Evolutionary conservation across 1,140 invertebrate species (phyloP).

Genomic region (Brachionus calyciflorus): DNA sequence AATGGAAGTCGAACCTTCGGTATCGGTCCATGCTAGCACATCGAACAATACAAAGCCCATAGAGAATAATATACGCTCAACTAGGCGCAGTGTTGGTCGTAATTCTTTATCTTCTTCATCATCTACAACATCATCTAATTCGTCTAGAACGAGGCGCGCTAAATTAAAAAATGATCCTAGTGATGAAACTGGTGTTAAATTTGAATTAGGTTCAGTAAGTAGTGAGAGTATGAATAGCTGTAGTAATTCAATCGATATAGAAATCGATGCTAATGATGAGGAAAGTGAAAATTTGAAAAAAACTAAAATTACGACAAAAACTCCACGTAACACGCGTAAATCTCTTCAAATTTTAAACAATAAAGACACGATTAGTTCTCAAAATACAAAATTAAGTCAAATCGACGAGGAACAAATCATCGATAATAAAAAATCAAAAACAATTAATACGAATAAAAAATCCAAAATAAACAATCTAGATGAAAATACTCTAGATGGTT

Average conservation of each 20-base stretch:
- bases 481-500: conserved; percentile 11
- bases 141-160: neutral
- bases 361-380: neutral
- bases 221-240: neutral
- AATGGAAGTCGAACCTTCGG: conserved; percentile 38
- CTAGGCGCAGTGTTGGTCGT: neutral
- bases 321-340: neutral
- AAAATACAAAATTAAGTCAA: neutral
- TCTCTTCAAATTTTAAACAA: conserved; percentile 21
- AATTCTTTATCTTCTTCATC: neutral
- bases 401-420: neutral
- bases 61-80: neutral
- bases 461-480: conserved; percentile 8
- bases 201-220: conserved; percentile 14
- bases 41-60: neutral
- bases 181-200: neutral
- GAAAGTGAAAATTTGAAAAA: conserved; percentile 24
- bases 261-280: neutral
- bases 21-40: conserved; percentile 7
- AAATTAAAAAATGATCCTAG: neutral
- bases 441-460: neutral
- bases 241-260: neutral
- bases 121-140: neutral
- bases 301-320: neutral
- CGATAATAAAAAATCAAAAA: neutral